Evolutionary conservation across 2,888 invertebrate species (phyloP), one percentile per base, ranked within the genome.

Genomic region (Phalera bucephala): DNA sequence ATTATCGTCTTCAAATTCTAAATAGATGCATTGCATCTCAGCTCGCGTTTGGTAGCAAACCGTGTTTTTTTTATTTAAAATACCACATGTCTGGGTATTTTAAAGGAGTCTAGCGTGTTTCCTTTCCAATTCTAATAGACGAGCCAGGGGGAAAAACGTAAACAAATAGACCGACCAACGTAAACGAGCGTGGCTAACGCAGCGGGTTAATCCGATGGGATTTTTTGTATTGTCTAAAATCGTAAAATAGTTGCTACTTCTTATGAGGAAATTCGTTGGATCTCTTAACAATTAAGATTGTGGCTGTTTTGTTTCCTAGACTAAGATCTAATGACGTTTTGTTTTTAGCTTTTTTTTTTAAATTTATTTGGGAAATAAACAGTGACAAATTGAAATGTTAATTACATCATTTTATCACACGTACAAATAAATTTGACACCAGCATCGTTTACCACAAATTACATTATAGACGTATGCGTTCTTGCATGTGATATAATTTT

Each of bases 181-280:
- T 70, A 72, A 69, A 67, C 57, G 52, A 67, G 67, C 72, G 70
- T 68, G 51, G 46, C 64, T 56, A 69, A 64, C 39, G 46, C 63
- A 49, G 58, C 51, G 69, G 81, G 78, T 64, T 69, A 74, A 72
- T 69, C 78, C 78, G 48, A 50, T 70, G 78, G 79, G 78, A 69
- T 78, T 82, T 23, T 81, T 79, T 64, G 45, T 61, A 47, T 49
- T 52, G 36, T 41, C 48, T 43, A 48, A 57, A 57, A 53, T 51
- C 26, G 33, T 43, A 48, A 57, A 57, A 53, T 51, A 28, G 33
- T 45, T 39, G 43, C 40, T 48, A 45, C 48, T 52, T 31, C 39
- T 42, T 40, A 62, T 52, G 45, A 72, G 66, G 68, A 71, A 69
- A 66, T 44, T 36, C 38, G 19, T 29, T 47, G 31, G 45, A 45